Conservation (phyloP, 2,797 vertebrate genomes). For the Premnoplex brunnescens region DNA sequence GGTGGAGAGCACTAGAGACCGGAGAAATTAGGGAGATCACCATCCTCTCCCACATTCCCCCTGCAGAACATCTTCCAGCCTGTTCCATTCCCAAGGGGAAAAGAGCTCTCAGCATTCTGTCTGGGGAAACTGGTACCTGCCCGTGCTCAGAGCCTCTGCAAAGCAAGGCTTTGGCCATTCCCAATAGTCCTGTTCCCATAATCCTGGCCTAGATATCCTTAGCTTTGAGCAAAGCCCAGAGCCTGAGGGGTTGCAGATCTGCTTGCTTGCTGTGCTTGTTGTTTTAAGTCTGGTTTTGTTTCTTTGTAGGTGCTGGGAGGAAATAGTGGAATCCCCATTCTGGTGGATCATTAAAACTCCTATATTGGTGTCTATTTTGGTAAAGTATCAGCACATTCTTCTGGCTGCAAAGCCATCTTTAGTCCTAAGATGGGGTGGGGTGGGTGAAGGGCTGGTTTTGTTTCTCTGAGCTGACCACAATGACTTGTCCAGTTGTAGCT, state of each 20-base stretch:
- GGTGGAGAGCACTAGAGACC: not conserved
- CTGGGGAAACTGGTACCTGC: not conserved
- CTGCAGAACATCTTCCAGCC: not conserved
- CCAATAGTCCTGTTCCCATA: not conserved
- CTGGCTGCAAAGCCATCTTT: constrained; percentile 22
- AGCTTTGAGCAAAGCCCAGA: not conserved
- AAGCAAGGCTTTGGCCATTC: not conserved
- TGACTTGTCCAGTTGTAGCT: not conserved
- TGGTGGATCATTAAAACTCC: constrained; percentile 98
- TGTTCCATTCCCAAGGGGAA: not conserved
- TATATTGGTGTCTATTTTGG: constrained; percentile 92
- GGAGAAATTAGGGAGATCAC: not conserved
- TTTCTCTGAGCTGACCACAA: not conserved
- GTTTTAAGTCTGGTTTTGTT: constrained; percentile 26
- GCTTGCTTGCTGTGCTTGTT: not conserved
- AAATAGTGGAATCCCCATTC: constrained; percentile 84
- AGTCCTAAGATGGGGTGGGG: not conserved
- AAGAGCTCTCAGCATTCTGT: not conserved
- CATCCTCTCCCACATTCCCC: not conserved
- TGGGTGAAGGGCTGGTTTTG: not conserved
- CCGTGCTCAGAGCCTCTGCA: not conserved
- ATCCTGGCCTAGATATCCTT: no score
- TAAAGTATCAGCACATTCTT: constrained; percentile 70
- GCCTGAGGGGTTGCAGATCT: not conserved
- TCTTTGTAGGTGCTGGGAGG: constrained; percentile 90